phyloP scores from a whole-genome alignment of 2,797 vertebrate species.

The Simalia tracyae region DNA sequence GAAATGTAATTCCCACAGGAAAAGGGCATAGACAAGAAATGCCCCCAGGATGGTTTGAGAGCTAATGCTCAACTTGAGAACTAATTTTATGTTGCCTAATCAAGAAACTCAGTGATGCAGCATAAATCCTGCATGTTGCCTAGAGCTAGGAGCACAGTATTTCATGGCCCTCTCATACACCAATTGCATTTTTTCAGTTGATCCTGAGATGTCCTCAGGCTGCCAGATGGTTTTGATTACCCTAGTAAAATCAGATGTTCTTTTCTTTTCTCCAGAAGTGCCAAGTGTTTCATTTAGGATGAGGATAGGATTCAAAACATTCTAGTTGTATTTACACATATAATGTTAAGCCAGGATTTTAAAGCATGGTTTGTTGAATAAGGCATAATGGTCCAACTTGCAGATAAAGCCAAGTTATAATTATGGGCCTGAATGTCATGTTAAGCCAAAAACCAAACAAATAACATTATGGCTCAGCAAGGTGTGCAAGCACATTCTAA shows the following conservation, averaged over 20 bases:
- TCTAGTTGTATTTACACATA: not conserved
- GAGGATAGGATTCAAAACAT: not conserved
- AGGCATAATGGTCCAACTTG: not conserved
- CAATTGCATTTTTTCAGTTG: constrained; percentile 23
- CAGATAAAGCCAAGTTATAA: not conserved
- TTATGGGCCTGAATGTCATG: not conserved
- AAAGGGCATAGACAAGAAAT: not conserved
- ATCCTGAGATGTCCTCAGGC: not conserved
- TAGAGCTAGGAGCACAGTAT: constrained; percentile 12
- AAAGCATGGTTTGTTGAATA: not conserved
- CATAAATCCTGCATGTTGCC: constrained; percentile 20
- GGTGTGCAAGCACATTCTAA: not conserved
- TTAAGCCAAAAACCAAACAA: not conserved
- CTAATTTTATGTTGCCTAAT: not conserved
- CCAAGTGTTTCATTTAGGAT: not conserved
- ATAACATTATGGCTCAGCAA: not conserved
- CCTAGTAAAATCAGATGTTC: constrained; percentile 15
- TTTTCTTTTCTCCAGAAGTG: constrained; percentile 26
- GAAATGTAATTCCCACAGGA: not conserved
- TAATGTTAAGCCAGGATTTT: not conserved
- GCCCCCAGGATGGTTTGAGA: not conserved
- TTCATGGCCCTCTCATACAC: not conserved
- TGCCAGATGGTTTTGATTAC: constrained; percentile 7
- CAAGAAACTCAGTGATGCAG: constrained; percentile 9
- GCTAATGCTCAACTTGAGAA: constrained; percentile 23